phyloP scores from a whole-genome alignment of 2,888 invertebrate genomes.

The Falcaria lacertinaria region DNA sequence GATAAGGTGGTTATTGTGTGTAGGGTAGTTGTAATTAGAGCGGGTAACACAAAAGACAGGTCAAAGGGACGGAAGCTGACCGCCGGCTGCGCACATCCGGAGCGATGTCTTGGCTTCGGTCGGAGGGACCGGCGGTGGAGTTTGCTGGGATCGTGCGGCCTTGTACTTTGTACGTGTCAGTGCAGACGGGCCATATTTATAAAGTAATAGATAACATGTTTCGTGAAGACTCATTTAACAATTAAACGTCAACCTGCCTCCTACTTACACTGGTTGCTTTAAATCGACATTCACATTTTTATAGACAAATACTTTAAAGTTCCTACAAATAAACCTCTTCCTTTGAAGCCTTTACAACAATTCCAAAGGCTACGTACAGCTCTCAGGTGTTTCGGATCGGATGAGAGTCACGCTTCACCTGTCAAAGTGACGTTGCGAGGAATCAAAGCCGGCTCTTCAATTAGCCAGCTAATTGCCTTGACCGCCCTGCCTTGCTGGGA shows the following conservation, averaged over 20 bases:
- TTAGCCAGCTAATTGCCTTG: slow-evolving; percentile 68
- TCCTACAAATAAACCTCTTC: not conserved
- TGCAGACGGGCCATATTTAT: no score
- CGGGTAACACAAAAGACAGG: slow-evolving; percentile 51
- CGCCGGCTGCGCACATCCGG: slow-evolving; percentile 63
- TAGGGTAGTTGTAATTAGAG: slow-evolving; percentile 55
- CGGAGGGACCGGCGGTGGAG: slow-evolving; percentile 46
- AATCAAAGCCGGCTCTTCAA: slow-evolving; percentile 61
- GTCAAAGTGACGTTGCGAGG: slow-evolving; percentile 33
- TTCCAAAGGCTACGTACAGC: slow-evolving; percentile 5
- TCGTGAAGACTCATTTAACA: no score
- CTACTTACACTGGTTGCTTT: no score
- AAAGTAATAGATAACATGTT: not conserved
- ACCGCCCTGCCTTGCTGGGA: slow-evolving; percentile 31
- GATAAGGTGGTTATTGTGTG: slow-evolving; percentile 18
- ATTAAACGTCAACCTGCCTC: no score
- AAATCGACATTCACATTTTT: no score
- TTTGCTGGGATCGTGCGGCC: slow-evolving; percentile 21
- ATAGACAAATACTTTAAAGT: not conserved
- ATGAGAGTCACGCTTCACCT: slow-evolving; percentile 34
- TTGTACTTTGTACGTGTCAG: no score
- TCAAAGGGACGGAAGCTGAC: slow-evolving; percentile 74
- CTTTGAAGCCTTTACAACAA: not conserved
- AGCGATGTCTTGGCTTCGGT: slow-evolving; percentile 54
- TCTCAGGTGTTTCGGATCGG: slow-evolving; percentile 30